Evolutionary conservation across 2,113 vertebrate species (phyloP), one percentile per base, ranked within the genome.

Genomic region (Polypterus senegalus): DNA sequence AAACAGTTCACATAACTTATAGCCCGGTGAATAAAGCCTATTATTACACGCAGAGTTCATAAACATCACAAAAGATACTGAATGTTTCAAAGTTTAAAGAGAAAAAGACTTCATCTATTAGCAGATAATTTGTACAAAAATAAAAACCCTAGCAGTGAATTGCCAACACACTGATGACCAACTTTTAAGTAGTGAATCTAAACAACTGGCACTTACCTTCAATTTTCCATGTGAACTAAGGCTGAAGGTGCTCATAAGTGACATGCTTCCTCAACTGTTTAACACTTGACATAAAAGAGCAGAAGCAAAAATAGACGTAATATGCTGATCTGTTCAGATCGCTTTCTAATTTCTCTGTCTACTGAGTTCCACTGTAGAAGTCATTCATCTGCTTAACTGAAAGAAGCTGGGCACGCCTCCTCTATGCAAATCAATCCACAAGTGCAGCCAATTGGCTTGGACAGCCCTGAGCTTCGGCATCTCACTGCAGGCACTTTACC

Each of bases 251-350:
- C 70, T 76, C 69, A 63, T 71, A 70, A 68, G 72, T 71, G 77
- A 68, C 86, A 88, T 88, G 70, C 83, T 86, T 82, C 62, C 72
- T 54, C 74, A 61, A 64, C 64, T 61, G 46, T 54, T 74, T 76
- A 62, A 61, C 66, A 67, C 78, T 68, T 27, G 27, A 27, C 27
- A 80, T 5, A 7, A 76, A 72, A 59, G 69, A 63, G 54, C 69
- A 63, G 58, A 63, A 65, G 54, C 5, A 44, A 6, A 45, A 45
- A 58, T 57, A 70, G 78, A 83, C 81, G 75, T 72, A 78, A 70
- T 72, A 63, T 27, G 47, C 49, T 63, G 71, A 72, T 67, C 69
- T 67, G 67, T 46, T 60, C 69, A 77, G 79, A 76, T 61, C 70
- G 76, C 77, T 73, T 27, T 72, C 73, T 73, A 71, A 77, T 71